Evolutionary conservation across 2,888 invertebrate genomes (phyloP).

Genomic region (Hypomecis punctinalis): DNA sequence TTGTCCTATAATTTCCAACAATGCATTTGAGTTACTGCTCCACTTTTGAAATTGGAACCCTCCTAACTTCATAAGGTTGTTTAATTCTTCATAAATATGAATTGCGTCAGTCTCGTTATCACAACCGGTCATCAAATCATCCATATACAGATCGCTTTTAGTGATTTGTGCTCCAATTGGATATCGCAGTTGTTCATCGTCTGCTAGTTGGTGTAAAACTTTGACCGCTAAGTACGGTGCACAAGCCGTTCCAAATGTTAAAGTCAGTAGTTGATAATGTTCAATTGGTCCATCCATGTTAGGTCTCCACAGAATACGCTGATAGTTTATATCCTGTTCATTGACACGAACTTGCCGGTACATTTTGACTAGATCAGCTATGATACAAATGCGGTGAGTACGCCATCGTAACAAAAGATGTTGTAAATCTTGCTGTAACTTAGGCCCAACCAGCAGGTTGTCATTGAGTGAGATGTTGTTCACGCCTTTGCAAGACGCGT

Average conservation of each 20-base stretch:
- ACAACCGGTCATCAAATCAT: no score
- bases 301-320: no score
- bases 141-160: no score
- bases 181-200: no score
- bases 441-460: background rate
- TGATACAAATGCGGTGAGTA: background rate
- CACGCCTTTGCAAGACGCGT: background rate
- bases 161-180: no score
- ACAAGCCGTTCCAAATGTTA: no score
- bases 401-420: constrained; percentile 8
- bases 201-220: no score
- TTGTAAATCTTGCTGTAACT: background rate
- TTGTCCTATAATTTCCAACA: background rate
- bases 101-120: no score
- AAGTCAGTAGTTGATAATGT: no score
- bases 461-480: background rate
- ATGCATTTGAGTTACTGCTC: background rate
- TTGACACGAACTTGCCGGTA: constrained; percentile 1
- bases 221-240: no score
- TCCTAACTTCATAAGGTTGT: background rate
- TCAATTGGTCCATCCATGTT: no score
- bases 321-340: background rate
- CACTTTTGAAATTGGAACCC: constrained; percentile 2
- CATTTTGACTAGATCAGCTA: constrained; percentile 17
- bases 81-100: background rate